Evolutionary conservation across 2,888 invertebrate genomes (phyloP), one percentile per base, ranked within the genome.

Genomic region (Orchesellides sinensis): DNA sequence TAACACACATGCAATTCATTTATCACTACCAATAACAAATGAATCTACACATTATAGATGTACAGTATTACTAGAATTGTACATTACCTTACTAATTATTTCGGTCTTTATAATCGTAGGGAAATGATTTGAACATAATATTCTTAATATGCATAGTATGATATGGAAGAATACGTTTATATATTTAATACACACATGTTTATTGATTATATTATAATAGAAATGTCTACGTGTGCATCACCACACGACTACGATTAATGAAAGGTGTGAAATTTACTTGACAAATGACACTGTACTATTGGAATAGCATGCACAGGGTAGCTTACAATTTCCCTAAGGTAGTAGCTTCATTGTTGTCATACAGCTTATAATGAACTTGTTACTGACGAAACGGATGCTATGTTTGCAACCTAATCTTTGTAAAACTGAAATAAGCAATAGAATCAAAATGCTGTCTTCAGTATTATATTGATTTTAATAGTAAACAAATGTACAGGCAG

Each of bases 231-330:
- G 32, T 47, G 61, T 61, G 70, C 61, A 61, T 65, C 52, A 65
- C 52, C 40, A 25, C 52, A 19, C 40, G 23, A 14, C 66, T 14
- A 14, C 10, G 19, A 17, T 35, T n/a, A 29, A 23, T 79, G 79
- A 79, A 72, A 79, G 72, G 79, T 79, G 79, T 79, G 79, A 72
- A 79, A 79, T 72, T 65, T 27, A 56, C 32, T 72, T 72, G 79
- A 79, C 69, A 79, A 79, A 52, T 63, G 70, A 72, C 69, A 70
- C 52, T 78, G n/a, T n/a, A n/a, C n/a, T n/a, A n/a, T 6, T 35
- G 12, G 14, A 32, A 40, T 25, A 65, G 65, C n/a, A 8, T 40
- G 40, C 40, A n/a, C 40, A n/a, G 40, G 14, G n/a, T 27, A 29
- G 61, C 40, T 40, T 14, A 40, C 10, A 14, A 40, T 14, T n/a